These are phyloP conservation scores for Nothura maculosa DNA, from an alignment of 2,797 vertebrate species.

Conservation along the genomic window DNA sequence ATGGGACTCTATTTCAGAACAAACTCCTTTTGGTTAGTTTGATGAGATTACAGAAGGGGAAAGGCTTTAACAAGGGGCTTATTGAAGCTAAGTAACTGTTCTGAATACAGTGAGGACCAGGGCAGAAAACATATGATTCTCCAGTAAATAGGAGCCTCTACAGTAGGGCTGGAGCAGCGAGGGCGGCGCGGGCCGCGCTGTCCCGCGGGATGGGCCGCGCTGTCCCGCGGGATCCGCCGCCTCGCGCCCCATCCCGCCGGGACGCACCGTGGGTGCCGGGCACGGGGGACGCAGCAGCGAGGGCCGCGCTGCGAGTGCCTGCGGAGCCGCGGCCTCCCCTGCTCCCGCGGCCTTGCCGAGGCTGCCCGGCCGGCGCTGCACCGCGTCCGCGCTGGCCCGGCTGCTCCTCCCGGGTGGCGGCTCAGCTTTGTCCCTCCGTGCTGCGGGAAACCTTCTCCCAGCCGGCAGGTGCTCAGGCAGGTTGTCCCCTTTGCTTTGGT, in stretches of 20 bases:
- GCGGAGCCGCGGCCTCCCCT: too few relatives aligned
- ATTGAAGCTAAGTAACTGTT: constrained; percentile 70
- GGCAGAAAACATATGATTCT: constrained; percentile 61
- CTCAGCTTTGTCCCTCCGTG: not conserved
- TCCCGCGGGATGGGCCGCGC: too few relatives aligned
- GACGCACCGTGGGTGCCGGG: too few relatives aligned
- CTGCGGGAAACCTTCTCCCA: not conserved
- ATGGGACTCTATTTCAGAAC: constrained; percentile 70
- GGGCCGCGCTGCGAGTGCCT: too few relatives aligned
- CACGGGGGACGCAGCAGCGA: too few relatives aligned
- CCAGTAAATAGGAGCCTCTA: constrained; percentile 40
- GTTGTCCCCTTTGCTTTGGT: not conserved
- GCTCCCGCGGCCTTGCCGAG: rapidly evolving
- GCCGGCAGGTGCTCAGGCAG: not conserved
- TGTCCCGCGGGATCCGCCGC: too few relatives aligned
- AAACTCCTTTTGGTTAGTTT: constrained; percentile 71
- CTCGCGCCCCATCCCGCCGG: too few relatives aligned
- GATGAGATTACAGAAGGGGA: constrained; percentile 75
- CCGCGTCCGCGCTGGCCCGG: too few relatives aligned
- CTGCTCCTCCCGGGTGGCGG: not conserved
- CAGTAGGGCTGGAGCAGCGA: not conserved
- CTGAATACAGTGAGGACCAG: constrained; percentile 66
- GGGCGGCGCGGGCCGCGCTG: too few relatives aligned
- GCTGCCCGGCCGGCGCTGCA: too few relatives aligned
- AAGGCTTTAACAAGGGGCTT: constrained; percentile 73